Base-by-base conservation (phyloP, 2,888 invertebrate genomes). In the Drosophila maculinotata region DNA sequence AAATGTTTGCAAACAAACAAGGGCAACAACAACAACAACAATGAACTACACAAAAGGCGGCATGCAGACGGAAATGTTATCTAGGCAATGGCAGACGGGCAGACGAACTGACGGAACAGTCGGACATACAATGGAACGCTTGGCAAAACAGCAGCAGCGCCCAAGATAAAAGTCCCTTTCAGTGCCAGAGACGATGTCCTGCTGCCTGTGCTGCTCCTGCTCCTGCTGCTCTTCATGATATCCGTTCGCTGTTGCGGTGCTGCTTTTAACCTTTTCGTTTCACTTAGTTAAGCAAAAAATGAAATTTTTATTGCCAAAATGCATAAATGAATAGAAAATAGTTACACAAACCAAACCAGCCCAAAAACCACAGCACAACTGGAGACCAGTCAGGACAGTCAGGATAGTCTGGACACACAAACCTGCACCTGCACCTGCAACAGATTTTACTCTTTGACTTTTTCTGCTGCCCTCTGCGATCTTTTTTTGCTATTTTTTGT, bases 271-370 rank as follows among this genome's bases (percentile, higher is more conserved):
- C 87, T 87, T 87, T 84, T 84, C 84, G 81, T 83, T 83, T 84
- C 81, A 83, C 82, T 87, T 87, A 87, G 82, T 83, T 84, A 83
- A 76, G 82, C 82, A 87, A 83, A 83, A 80, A 84, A 77, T 71
- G 67, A 84, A 83, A 87, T 84, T 83, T 83, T 80, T 83, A 83
- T 83, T 83, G 87, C 84, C 70, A 76, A 83, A 83, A 87, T 83
- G 82, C 82, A 83, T 87, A 83, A 83, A 87, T 87, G 87, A 83
- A 83, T 83, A 87, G 87, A 84, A 80, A 82, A 82, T 80, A 80
- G 81, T 85, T 82, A 71, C 74, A 79, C 73, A 73, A 69, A 63
- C 45, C 65, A 49, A 54, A 57, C 52, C 73, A 49, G 68, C 54
- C 58, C 38, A 64, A 67, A 42, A 57, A 17, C 60, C 51, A 49